These are phyloP conservation scores for Lasioglossum marginatum DNA, from an alignment of 2,888 invertebrate species.

Conservation along the genomic window DNA sequence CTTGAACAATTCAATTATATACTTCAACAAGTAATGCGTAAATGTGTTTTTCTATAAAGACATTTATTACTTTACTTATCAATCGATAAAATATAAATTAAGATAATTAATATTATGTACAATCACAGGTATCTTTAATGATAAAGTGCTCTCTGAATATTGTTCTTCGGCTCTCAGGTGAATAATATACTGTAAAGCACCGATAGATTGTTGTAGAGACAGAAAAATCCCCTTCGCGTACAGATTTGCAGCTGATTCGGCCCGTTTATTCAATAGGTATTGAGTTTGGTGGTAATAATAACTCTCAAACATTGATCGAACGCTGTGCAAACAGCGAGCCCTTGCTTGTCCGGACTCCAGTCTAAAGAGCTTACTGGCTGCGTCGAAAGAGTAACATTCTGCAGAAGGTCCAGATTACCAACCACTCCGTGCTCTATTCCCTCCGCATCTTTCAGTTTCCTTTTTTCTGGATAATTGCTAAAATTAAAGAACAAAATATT, in stretches of 20 bases:
- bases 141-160: neutral
- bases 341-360: slow-evolving; percentile 96
- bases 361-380: slow-evolving; percentile 96
- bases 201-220: neutral
- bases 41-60: neutral
- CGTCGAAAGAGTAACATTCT: slow-evolving; percentile 92
- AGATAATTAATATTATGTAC: slow-evolving; percentile 16
- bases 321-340: slow-evolving; percentile 94
- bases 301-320: slow-evolving; percentile 96
- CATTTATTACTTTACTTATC: neutral
- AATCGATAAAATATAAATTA: slow-evolving; percentile 12
- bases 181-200: neutral
- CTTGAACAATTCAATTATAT: too few relatives aligned
- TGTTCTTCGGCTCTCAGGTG: neutral
- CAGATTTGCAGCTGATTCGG: neutral
- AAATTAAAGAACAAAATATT: neutral
- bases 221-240: neutral
- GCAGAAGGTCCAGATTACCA: slow-evolving; percentile 91
- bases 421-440: slow-evolving; percentile 91
- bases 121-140: neutral
- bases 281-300: slow-evolving; percentile 94
- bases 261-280: slow-evolving; percentile 86
- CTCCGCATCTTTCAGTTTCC: slow-evolving; percentile 89
- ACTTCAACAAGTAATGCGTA: neutral
- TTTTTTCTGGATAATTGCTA: slow-evolving; percentile 92